A percentile compares a stretch with the other conserved stretches of the same genome.
Evolutionary conservation across 64 coral and sea anemone genomes (phyloP).

Genomic region (Platygyra sinensis): DNA sequence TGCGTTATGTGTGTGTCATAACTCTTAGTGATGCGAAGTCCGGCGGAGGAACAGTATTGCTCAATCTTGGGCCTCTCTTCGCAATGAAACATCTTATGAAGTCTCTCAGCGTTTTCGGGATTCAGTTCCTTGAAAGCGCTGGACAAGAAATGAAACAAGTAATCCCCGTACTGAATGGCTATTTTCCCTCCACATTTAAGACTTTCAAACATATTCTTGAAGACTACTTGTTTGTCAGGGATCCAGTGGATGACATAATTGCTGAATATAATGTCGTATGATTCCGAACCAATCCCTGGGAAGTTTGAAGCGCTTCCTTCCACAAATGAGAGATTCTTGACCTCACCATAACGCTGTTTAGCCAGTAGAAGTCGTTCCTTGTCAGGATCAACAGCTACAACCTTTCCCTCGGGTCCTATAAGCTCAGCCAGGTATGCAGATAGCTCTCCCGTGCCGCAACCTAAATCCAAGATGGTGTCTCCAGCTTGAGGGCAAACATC

Average conservation of each 20-base stretch:
- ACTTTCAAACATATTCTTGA: neutral
- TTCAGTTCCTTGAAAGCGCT: neutral
- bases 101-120: neutral
- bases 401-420: neutral
- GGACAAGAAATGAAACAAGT: neutral
- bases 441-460: constrained; percentile 52
- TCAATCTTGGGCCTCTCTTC: neutral
- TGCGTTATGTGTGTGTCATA: neutral
- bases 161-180: neutral
- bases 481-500: too few relatives aligned
- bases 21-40: neutral
- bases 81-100: neutral
- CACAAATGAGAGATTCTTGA: constrained; percentile 16
- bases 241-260: too few relatives aligned
- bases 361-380: neutral
- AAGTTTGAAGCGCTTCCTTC: too few relatives aligned
- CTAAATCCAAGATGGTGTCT: constrained; percentile 23
- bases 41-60: neutral
- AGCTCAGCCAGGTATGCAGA: constrained; percentile 4
- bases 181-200: neutral
- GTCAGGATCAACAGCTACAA: constrained; percentile 10
- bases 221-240: neutral
- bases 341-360: neutral
- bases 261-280: too few relatives aligned
- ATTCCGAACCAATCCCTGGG: too few relatives aligned